A percentile compares a stretch with the other conserved stretches of the same genome.
Evolutionary conservation across 2,113 vertebrate genomes (phyloP).

Genomic region (Andinoacara biseriatus): DNA sequence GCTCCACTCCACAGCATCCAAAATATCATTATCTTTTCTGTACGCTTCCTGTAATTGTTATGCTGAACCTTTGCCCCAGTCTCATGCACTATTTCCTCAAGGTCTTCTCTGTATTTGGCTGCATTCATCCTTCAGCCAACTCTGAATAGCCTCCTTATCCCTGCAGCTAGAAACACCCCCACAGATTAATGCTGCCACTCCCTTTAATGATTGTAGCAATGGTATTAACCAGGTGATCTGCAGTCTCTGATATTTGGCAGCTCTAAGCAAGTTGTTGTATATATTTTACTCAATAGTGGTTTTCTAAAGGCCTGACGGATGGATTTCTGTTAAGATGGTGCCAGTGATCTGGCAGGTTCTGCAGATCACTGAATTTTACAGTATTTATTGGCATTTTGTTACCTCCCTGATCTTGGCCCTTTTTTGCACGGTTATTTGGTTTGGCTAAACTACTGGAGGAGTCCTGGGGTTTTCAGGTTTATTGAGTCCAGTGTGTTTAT

Average conservation of each 20-base stretch:
- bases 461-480: not conserved
- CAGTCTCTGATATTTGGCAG: not conserved
- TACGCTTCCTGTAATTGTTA: not conserved
- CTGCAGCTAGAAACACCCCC: not conserved
- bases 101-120: slow-evolving; percentile 2
- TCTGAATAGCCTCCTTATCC: not conserved
- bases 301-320: not conserved
- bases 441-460: not conserved
- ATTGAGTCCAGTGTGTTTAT: not conserved
- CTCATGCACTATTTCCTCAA: not conserved
- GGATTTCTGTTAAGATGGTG: not conserved
- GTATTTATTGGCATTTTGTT: not conserved
- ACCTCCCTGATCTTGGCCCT: not conserved
- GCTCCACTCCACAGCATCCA: not conserved
- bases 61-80: not conserved
- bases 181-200: not conserved
- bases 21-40: not conserved
- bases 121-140: not conserved
- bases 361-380: not conserved
- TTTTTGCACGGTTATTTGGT: not conserved
- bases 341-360: not conserved
- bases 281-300: not conserved
- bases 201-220: not conserved
- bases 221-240: not conserved
- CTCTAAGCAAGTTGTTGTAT: not conserved